Conservation (phyloP, 2,888 invertebrate genomes). For the Acleris cristana region DNA sequence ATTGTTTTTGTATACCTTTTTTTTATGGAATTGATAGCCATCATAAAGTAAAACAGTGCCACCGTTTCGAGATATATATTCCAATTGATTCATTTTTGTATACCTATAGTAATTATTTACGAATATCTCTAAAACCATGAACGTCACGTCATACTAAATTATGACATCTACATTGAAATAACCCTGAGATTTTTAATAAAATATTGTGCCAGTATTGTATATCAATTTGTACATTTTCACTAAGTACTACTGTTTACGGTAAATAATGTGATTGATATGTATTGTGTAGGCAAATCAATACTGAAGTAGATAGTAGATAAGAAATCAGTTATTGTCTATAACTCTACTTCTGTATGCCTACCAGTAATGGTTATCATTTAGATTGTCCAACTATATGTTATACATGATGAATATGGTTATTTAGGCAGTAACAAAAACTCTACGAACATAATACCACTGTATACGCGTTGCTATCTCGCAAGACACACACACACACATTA, state of each 20-base stretch:
- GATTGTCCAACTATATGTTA: background rate
- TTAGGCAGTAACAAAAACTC: too few species aligned
- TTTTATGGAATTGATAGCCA: background rate
- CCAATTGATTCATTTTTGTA: background rate
- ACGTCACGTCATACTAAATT: background rate
- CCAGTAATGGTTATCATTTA: background rate
- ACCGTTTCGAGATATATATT: background rate
- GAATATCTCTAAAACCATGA: background rate
- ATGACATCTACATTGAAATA: background rate
- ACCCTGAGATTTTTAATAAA: background rate
- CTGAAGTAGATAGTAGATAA: constrained; percentile 1
- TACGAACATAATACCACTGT: too few species aligned
- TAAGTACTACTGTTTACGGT: background rate
- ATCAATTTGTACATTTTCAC: background rate
- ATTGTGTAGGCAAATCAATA: background rate
- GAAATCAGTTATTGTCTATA: constrained; percentile 1
- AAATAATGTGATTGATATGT: constrained; percentile 5
- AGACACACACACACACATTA: too few species aligned
- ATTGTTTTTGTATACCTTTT: background rate
- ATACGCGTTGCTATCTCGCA: too few species aligned
- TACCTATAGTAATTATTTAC: background rate
- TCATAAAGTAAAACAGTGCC: background rate
- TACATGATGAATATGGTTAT: too few species aligned
- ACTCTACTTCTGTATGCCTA: too few species aligned
- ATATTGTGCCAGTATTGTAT: background rate